Percentiles rank a stretch among this genome's conserved stretches.
These are phyloP conservation scores for Scleropages formosus DNA, from an alignment of 2,797 vertebrate genomes.

Conservation along the genomic window DNA sequence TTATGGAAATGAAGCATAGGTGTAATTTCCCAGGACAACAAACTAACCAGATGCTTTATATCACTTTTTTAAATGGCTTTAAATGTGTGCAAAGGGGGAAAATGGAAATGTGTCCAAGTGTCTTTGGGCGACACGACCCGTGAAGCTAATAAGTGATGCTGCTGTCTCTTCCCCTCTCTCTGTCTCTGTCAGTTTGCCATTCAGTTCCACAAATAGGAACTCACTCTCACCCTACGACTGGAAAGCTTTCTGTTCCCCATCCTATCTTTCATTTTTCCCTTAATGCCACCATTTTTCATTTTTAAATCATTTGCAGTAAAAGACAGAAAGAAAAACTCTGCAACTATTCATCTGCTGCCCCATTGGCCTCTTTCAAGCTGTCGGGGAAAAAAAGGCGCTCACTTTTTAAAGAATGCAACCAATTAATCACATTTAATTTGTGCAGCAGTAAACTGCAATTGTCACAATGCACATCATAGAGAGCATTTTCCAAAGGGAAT, in stretches of 20 bases:
- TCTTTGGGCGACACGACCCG: no score
- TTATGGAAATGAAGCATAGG: no score
- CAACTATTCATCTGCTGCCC: constrained; percentile 3
- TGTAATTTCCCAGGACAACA: no score
- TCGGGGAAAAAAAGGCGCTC: neutral
- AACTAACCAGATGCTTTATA: no score
- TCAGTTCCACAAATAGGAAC: constrained; percentile 65
- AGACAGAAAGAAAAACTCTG: constrained; percentile 22
- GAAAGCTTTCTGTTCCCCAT: constrained; percentile 53
- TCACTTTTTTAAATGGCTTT: no score
- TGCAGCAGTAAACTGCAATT: neutral
- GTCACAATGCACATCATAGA: neutral
- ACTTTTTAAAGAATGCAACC: constrained; percentile 13
- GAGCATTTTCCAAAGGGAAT: neutral
- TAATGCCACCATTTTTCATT: constrained; percentile 70
- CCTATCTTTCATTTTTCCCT: constrained; percentile 61
- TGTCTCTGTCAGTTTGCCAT: constrained; percentile 55
- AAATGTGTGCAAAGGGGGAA: no score
- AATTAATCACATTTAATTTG: constrained; percentile 18
- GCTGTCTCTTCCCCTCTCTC: constrained; percentile 34
- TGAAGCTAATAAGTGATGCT: no score
- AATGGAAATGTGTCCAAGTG: no score
- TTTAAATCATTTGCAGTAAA: constrained; percentile 31
- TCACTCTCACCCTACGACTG: constrained; percentile 57
- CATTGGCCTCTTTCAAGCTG: constrained; percentile 5